Base-by-base conservation (phyloP, 1,140 invertebrate genomes). In the Sesamia nonagrioides region DNA sequence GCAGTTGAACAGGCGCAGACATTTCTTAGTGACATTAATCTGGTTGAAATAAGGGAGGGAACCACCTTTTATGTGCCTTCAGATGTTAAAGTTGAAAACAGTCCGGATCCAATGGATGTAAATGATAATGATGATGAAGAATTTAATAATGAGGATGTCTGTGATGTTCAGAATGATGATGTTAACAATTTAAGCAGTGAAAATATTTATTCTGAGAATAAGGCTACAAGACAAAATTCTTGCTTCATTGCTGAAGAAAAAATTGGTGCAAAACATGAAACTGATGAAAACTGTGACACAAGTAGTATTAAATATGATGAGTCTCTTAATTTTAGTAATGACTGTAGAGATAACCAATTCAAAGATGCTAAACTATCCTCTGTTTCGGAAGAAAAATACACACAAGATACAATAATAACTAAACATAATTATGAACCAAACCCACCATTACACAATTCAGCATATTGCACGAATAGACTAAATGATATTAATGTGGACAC, bases 1-100 rank as follows among this genome's bases (percentile, higher is more conserved):
- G 87, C 83, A 68, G 88, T 92, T 1, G 89, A 91, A 78, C 79
- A 79, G 68, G 85, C 92, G 2, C 92, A 94, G 75, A 72, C 78
- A 5, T 58, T 89, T 27, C 80, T 94, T 60, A 72, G 48, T 4
- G 80, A 81, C 61, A 72, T 88, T 72, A 88, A 85, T 52, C 60
- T 84, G 56, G 40, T 66, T 40, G 75, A 81, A 37, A 13, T 69
- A 79, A 8, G 48, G 50, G 2, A n/a, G n/a, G 40, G 61, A 78
- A 27, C 27, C 56, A 69, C 15, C 1, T 50, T 37, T 33, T 17
- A 27, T 69, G 61, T 33, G 0, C 18, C 11, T 7, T 42, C 40
- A 9, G 7, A 18, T 50, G 15, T 50, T n/a, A 50, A 50, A 50
- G 15, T 37, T 37, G 63, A 60, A 5, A 27, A n/a, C n/a, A 50